A percentile compares a stretch with the other conserved stretches of the same genome.
phyloP scores from a whole-genome alignment of 2,797 vertebrate species.

The Lophius americanus region DNA sequence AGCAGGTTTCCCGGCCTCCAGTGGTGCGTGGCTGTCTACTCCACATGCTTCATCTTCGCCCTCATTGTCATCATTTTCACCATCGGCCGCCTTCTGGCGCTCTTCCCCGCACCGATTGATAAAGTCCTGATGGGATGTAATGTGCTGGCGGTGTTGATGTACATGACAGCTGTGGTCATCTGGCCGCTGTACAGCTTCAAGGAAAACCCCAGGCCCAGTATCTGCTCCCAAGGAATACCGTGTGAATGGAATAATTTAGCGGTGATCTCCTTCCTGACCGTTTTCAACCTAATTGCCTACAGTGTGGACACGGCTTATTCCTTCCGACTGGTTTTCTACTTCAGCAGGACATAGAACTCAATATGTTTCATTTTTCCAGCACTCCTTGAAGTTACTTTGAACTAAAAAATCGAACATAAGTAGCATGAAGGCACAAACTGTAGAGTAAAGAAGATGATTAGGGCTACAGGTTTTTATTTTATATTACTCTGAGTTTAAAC shows the following conservation, averaged over 20 bases:
- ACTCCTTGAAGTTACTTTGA: not conserved
- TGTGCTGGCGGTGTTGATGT: slow-evolving; percentile 84
- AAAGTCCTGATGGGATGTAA: slow-evolving; percentile 83
- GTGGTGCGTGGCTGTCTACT: slow-evolving; percentile 88
- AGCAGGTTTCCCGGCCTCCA: slow-evolving; percentile 29
- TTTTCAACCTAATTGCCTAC: slow-evolving; percentile 86
- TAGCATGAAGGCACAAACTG: not conserved
- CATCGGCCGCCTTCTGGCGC: slow-evolving; percentile 78
- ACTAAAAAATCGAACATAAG: not conserved
- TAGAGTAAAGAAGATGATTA: not conserved
- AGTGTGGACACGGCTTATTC: slow-evolving; percentile 86
- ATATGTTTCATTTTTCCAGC: not conserved
- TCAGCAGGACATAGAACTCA: slow-evolving; percentile 54
- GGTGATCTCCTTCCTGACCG: slow-evolving; percentile 84
- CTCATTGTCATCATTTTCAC: slow-evolving; percentile 84
- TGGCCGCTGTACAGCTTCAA: slow-evolving; percentile 87
- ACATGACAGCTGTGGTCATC: slow-evolving; percentile 83
- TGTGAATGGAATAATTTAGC: slow-evolving; percentile 70
- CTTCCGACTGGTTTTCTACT: slow-evolving; percentile 80
- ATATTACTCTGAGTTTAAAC: too few relatives aligned
- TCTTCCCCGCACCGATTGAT: slow-evolving; percentile 78
- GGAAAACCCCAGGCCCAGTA: fast-evolving
- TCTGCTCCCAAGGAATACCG: fast-evolving
- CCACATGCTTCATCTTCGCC: slow-evolving; percentile 86
- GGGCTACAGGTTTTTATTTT: too few relatives aligned